These are phyloP conservation scores for Lepidothrix coronata DNA, from an alignment of 2,113 vertebrate genomes.

Conservation along the genomic window DNA sequence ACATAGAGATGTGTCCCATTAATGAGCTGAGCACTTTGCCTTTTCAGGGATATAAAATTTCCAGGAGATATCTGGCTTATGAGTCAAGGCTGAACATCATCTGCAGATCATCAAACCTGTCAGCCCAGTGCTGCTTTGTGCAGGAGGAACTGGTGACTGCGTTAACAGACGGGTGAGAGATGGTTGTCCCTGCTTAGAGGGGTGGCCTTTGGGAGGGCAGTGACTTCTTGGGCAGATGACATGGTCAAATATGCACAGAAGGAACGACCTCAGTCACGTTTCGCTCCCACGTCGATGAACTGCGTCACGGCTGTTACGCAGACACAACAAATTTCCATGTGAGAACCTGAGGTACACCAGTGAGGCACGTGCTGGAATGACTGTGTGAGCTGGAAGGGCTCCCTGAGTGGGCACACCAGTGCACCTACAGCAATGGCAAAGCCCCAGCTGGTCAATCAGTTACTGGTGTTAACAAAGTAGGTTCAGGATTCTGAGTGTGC, in stretches of 20 bases:
- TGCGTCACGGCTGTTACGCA: neutral
- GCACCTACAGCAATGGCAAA: neutral
- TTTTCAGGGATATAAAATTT: constrained; percentile 4
- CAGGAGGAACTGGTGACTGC: neutral
- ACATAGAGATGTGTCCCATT: neutral
- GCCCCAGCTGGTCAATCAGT: neutral
- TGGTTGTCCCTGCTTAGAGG: neutral
- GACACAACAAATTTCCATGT: neutral
- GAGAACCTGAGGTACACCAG: neutral
- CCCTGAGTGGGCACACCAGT: neutral
- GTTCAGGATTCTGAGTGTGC: neutral
- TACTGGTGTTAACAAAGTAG: neutral
- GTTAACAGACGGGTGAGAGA: neutral
- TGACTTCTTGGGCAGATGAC: neutral
- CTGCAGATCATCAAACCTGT: constrained; percentile 17
- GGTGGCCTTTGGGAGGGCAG: neutral
- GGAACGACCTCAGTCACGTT: neutral
- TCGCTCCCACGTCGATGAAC: neutral
- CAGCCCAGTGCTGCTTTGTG: neutral
- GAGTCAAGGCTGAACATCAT: neutral
- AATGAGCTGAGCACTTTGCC: neutral
- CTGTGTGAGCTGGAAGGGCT: neutral
- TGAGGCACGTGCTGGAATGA: neutral
- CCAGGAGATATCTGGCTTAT: neutral
- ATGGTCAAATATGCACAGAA: neutral